Evolutionary conservation across 2,888 invertebrate species (phyloP).

Genomic region (Dynastes grantii): DNA sequence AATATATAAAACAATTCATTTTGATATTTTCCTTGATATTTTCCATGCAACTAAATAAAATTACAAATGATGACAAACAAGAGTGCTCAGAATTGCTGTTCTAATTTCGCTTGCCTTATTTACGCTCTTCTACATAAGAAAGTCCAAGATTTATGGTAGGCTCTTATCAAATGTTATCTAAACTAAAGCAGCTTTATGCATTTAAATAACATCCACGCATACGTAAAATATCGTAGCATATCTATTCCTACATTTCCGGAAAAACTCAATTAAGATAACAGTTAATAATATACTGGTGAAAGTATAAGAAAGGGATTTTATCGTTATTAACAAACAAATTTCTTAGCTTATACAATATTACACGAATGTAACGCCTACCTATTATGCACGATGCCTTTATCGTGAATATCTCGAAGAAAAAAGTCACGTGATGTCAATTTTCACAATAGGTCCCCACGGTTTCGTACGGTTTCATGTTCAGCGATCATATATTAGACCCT

Average conservation of each 20-base stretch:
- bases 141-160: too few relatives aligned
- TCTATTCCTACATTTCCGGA: background rate
- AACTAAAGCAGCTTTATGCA: too few relatives aligned
- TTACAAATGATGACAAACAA: too few relatives aligned
- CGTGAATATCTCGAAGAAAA: background rate
- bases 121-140: too few relatives aligned
- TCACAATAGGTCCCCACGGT: background rate
- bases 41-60: too few relatives aligned
- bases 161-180: too few relatives aligned
- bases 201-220: background rate
- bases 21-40: too few relatives aligned
- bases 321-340: background rate
- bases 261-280: slow-evolving; percentile 17
- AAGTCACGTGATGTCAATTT: slow-evolving; percentile 10
- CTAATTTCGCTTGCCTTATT: too few relatives aligned
- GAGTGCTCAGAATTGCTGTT: too few relatives aligned
- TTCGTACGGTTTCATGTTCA: slow-evolving; percentile 1
- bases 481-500: slow-evolving; percentile 20
- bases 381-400: background rate
- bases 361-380: background rate
- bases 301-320: slow-evolving; percentile 1
- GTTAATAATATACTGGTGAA: background rate
- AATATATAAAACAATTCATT: too few relatives aligned
- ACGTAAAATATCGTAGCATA: background rate
- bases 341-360: background rate